These are phyloP conservation scores for Scaptomyza graminum DNA, from an alignment of 1,140 invertebrate species.

Conservation along the genomic window DNA sequence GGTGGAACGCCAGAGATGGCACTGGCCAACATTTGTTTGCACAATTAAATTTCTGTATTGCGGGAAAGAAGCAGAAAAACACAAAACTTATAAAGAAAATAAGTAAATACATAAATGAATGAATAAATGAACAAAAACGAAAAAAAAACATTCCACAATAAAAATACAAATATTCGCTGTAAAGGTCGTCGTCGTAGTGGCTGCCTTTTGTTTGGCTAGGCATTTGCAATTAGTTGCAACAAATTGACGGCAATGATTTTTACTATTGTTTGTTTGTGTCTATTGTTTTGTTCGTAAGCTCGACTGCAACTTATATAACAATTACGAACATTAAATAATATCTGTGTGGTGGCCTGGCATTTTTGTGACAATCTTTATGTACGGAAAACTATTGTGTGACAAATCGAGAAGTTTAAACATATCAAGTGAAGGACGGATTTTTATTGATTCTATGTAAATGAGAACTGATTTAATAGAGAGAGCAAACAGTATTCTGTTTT, in stretches of 20 bases:
- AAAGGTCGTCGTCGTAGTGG: conserved; percentile 40
- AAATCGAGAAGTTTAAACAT: conserved; percentile 15
- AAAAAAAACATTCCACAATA: conserved; percentile 4
- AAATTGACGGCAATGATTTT: conserved; percentile 68
- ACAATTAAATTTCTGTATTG: conserved; percentile 59
- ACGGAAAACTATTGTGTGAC: background rate
- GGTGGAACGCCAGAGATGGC: conserved; percentile 30
- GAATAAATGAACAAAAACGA: conserved; percentile 7
- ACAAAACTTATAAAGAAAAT: conserved; percentile 13
- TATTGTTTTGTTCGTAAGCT: conserved; percentile 38
- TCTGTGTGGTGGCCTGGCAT: conserved; percentile 1
- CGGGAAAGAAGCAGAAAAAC: background rate
- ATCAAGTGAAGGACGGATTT: background rate
- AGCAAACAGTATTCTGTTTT: too few relatives aligned
- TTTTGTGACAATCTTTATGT: background rate
- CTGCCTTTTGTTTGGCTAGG: conserved; percentile 54
- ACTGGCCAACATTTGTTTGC: conserved; percentile 66
- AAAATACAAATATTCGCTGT: conserved; percentile 36
- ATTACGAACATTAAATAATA: conserved; percentile 53
- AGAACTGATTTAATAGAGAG: too few relatives aligned
- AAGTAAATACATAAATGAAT: conserved; percentile 1
- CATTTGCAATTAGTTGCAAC: conserved; percentile 70
- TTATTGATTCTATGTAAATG: background rate
- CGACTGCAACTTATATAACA: conserved; percentile 35
- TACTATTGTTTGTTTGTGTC: conserved; percentile 21